Base-by-base conservation (phyloP, 2,113 vertebrate species). In the Hippocampus zosterae region DNA sequence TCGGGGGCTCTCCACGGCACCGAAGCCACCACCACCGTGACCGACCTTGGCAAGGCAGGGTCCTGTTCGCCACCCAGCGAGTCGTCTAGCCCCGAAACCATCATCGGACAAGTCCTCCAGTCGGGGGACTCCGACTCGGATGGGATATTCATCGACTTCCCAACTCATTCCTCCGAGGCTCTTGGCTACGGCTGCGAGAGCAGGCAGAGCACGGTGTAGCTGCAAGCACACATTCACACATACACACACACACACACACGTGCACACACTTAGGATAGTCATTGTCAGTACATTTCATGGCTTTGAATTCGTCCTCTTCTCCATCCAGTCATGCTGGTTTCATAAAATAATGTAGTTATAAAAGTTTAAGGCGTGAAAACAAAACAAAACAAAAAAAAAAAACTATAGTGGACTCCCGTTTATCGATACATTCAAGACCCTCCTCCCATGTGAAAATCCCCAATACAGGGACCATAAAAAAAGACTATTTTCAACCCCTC, bases 61-160 rank as follows among this genome's bases (percentile, higher is more conserved):
- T 87, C 87, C 1, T 88, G 92, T 76, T 87, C 93, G 3, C 91
- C 92, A 29, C 90, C 80, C 8, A 92, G 92, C 3, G 90, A 89
- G 83, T 92, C 94, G 59, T 95, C 95, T 88, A 98, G 97, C 81
- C 95, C 96, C 0, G 96, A 98, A 87, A 94, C 94, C 74, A 92
- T 95, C 67, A 94, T 96, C 61, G 95, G 96, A 90, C 94, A 94
- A 86, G 93, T 94, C 76, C 89, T 96, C 70, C 95, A 96, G 78
- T 98, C 96, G 0, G 93, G 91, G 0, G 95, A 96, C 89, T 97
- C 97, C 0, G 95, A 95, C 79, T 93, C 95, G 0, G 96, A 97
- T 18, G 96, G 97, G 18, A 96, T 99, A 86, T 97, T 98, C 90
- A 96, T 99, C 65, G 95, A 98, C 91, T 99, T 99, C 80, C 91